Evolutionary conservation across 1,140 invertebrate genomes (phyloP).

Genomic region (Chelonus insularis): DNA sequence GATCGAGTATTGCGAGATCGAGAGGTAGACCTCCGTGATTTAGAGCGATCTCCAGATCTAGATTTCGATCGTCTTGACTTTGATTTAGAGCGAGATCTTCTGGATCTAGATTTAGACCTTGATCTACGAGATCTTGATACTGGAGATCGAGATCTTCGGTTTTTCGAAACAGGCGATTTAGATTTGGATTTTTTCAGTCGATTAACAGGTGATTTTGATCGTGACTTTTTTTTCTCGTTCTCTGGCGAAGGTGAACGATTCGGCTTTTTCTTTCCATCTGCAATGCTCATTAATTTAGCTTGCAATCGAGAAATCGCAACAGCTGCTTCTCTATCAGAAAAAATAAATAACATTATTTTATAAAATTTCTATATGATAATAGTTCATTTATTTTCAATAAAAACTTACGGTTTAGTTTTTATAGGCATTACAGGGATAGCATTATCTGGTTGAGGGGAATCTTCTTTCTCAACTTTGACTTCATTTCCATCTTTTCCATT

Average conservation of each 20-base stretch:
- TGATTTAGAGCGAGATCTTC: conserved; percentile 39
- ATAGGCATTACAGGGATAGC: conserved; percentile 52
- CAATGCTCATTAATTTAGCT: conserved; percentile 65
- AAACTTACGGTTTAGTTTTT: conserved; percentile 57
- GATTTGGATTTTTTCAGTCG: conserved; percentile 47
- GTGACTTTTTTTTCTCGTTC: conserved; percentile 45
- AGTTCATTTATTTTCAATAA: background rate
- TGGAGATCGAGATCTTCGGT: conserved; percentile 47
- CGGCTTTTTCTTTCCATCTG: conserved; percentile 59
- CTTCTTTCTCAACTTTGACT: conserved; percentile 51
- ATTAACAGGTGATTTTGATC: conserved; percentile 46
- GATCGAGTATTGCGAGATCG: conserved; percentile 42
- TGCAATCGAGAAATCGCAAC: conserved; percentile 64
- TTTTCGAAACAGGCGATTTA: conserved; percentile 46
- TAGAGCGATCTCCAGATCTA: conserved; percentile 37
- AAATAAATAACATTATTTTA: conserved; percentile 8
- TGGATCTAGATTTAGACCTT: conserved; percentile 42
- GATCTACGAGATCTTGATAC: conserved; percentile 42
- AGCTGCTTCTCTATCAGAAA: conserved; percentile 51
- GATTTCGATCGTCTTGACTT: conserved; percentile 38
- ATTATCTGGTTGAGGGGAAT: conserved; percentile 54
- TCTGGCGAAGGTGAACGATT: conserved; percentile 53
- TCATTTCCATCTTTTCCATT: conserved; percentile 50
- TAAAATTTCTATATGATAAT: conserved; percentile 10
- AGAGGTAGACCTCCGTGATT: conserved; percentile 47